Conservation (phyloP, 2,888 invertebrate genomes). For the Luperina testacea region DNA sequence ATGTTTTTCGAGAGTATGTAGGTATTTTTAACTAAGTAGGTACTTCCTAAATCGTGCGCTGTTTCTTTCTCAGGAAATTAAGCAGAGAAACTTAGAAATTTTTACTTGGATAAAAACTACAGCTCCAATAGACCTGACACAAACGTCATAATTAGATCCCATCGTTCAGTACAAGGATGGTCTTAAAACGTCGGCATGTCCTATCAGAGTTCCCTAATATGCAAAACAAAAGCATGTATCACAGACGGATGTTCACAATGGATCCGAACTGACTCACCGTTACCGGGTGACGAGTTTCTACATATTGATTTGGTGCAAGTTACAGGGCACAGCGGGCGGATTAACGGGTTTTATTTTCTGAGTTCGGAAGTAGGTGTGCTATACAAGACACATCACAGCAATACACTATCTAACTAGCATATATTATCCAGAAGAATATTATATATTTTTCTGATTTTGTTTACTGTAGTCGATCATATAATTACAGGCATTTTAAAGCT, state of each 20-base stretch:
- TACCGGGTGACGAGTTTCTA: slow-evolving; percentile 34
- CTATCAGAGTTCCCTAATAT: slow-evolving; percentile 23
- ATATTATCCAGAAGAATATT: too few species aligned
- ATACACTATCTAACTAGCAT: too few species aligned
- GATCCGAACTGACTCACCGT: slow-evolving; percentile 57
- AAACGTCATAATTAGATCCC: not conserved
- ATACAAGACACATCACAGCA: too few species aligned
- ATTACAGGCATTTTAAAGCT: too few species aligned
- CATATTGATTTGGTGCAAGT: slow-evolving; percentile 33
- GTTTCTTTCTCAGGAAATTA: not conserved
- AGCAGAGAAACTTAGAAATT: not conserved
- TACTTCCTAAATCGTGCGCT: not conserved
- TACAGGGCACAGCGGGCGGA: slow-evolving; percentile 7
- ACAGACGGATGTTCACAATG: slow-evolving; percentile 60
- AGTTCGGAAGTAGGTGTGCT: not conserved
- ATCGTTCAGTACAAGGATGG: not conserved
- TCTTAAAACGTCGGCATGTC: slow-evolving; percentile 1
- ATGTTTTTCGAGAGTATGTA: too few species aligned
- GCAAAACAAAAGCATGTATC: slow-evolving; percentile 48
- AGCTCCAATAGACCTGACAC: not conserved
- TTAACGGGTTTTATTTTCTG: not conserved
- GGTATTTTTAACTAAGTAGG: not conserved
- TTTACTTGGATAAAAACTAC: not conserved
- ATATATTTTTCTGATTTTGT: too few species aligned
- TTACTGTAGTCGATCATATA: too few species aligned